Evolutionary conservation across 2,888 invertebrate species (phyloP).

Genomic region (Dugesia japonica): DNA sequence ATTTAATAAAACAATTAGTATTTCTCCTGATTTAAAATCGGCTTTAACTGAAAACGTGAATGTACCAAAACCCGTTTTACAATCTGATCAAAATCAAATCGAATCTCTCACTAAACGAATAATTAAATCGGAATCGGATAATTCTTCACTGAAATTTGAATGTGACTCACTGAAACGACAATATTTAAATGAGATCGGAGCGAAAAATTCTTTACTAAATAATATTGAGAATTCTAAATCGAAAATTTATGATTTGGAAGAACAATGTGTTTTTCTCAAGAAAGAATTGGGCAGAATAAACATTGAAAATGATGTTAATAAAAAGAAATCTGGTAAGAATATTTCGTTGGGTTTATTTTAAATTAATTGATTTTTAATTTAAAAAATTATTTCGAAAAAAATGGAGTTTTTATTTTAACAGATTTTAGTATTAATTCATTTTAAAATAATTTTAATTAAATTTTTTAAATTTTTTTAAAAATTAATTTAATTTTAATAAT

Average conservation of each 20-base stretch:
- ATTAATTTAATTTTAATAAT: too few relatives aligned
- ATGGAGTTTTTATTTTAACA: too few relatives aligned
- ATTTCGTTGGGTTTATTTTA: too few relatives aligned
- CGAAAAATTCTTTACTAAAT: not conserved
- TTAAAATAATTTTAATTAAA: too few relatives aligned
- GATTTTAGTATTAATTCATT: too few relatives aligned
- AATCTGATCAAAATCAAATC: not conserved
- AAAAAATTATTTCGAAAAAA: too few relatives aligned
- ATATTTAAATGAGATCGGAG: not conserved
- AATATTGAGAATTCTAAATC: not conserved
- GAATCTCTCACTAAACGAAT: not conserved
- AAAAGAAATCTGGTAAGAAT: not conserved
- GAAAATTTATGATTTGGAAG: not conserved
- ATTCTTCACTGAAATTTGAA: not conserved
- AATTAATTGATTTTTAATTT: too few relatives aligned
- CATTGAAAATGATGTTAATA: not conserved
- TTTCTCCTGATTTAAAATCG: not conserved
- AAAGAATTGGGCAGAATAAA: not conserved
- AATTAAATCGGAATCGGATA: not conserved
- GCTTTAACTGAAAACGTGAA: not conserved
- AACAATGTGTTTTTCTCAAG: not conserved
- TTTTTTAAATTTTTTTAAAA: too few relatives aligned
- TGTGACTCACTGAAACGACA: not conserved
- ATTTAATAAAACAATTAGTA: not conserved
- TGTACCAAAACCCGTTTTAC: not conserved